These are phyloP conservation scores for Pristionchus exspectatus DNA, from an alignment of 2,888 invertebrate genomes.

Conservation along the genomic window DNA sequence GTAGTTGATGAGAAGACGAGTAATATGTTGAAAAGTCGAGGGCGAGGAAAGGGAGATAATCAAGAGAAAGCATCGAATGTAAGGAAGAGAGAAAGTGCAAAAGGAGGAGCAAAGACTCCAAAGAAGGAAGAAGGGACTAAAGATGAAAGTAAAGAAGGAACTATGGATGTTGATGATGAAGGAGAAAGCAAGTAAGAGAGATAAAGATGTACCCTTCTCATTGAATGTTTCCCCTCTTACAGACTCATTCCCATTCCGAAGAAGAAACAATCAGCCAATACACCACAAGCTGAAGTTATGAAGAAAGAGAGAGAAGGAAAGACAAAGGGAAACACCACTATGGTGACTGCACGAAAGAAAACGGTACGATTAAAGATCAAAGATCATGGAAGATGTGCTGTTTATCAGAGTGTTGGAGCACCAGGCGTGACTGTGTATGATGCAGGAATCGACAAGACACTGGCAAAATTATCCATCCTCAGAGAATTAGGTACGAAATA, in stretches of 20 bases:
- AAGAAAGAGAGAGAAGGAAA: constrained; percentile 28
- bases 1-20: constrained; percentile 30
- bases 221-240: neutral
- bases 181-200: constrained; percentile 23
- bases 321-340: neutral
- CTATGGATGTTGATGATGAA: constrained; percentile 24
- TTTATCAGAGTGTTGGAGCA: neutral
- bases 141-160: constrained; percentile 6
- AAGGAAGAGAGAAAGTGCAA: neutral
- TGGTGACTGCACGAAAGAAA: constrained; percentile 31
- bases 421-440: neutral
- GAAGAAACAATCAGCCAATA: neutral
- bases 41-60: neutral
- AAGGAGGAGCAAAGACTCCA: neutral
- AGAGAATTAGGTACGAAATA: constrained; percentile 10
- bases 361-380: neutral
- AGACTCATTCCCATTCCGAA: neutral
- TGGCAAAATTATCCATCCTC: neutral
- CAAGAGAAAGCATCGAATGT: constrained; percentile 29
- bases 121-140: neutral
- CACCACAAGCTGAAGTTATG: constrained; percentile 31
- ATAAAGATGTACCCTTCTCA: neutral
- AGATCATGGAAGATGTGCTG: neutral
- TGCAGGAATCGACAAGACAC: neutral
- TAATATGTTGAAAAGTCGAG: neutral